These are phyloP conservation scores for Trichomycterus rosablanca DNA, from an alignment of 2,113 vertebrate species.

Conservation along the genomic window DNA sequence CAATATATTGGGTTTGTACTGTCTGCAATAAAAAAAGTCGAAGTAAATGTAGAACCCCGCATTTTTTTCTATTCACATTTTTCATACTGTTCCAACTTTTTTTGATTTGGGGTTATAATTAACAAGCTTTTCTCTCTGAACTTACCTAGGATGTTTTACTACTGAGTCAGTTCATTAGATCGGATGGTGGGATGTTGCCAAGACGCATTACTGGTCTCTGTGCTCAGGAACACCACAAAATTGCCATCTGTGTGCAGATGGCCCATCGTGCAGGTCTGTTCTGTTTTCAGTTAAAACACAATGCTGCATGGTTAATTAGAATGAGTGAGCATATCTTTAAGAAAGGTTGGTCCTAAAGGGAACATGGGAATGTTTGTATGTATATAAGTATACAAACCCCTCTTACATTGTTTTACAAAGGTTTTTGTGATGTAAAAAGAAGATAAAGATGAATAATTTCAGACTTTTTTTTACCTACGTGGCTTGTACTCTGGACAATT, in stretches of 20 bases:
- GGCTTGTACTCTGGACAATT: no score
- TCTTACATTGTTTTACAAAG: no score
- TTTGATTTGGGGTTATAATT: neutral
- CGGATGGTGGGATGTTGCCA: slow-evolving; percentile 87
- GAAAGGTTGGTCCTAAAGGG: no score
- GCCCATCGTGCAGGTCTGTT: slow-evolving; percentile 86
- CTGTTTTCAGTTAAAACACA: neutral
- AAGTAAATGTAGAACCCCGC: no score
- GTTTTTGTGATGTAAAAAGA: no score
- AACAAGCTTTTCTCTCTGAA: neutral
- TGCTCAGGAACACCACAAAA: slow-evolving; percentile 83
- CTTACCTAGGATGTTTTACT: slow-evolving; percentile 82
- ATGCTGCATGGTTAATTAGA: neutral
- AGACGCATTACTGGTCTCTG: slow-evolving; percentile 86
- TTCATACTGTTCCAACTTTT: neutral
- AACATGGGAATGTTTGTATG: no score
- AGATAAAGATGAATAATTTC: no score
- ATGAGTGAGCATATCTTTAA: neutral
- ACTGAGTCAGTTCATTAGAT: slow-evolving; percentile 91
- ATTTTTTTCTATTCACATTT: no score
- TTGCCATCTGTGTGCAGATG: slow-evolving; percentile 90
- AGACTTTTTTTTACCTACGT: no score
- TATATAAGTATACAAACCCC: no score
- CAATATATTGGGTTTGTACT: no score
- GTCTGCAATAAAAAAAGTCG: no score